Evolutionary conservation across 64 coral and sea anemone species (phyloP).

Genomic region (Pocillopora damicornis): DNA sequence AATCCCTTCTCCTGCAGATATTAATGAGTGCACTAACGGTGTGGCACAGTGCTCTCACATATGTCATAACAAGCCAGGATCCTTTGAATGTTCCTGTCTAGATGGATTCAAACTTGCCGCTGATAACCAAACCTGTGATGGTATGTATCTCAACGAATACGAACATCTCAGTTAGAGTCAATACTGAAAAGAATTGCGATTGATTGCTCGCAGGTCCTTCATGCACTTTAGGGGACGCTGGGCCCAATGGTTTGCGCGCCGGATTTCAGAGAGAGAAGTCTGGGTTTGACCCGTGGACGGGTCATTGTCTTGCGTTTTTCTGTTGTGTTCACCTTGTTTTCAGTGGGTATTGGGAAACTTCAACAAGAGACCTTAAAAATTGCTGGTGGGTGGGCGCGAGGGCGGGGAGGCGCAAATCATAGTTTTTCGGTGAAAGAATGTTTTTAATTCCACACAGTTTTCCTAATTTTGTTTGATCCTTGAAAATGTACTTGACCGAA

Average conservation of each 20-base stretch:
- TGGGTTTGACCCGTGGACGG: too few relatives aligned
- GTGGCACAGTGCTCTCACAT: neutral
- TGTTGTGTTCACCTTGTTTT: too few relatives aligned
- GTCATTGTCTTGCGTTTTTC: too few relatives aligned
- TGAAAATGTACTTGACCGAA: neutral
- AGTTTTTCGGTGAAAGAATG: too few relatives aligned
- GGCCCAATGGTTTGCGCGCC: too few relatives aligned
- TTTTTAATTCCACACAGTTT: neutral
- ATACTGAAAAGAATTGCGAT: neutral
- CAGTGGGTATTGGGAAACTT: too few relatives aligned
- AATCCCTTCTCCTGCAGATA: neutral
- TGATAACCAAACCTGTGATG: conserved; percentile 1
- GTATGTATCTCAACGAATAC: neutral
- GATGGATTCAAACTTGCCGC: neutral
- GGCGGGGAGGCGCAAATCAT: too few relatives aligned
- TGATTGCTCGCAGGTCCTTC: neutral
- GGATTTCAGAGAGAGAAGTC: too few relatives aligned
- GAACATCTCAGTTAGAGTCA: too few relatives aligned
- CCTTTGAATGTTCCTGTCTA: conserved; percentile 1
- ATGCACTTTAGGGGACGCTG: too few relatives aligned
- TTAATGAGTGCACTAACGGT: conserved; percentile 9
- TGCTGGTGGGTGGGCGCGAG: too few relatives aligned
- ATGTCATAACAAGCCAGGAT: conserved; percentile 10
- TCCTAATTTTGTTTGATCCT: neutral
- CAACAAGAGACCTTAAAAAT: too few relatives aligned